phyloP scores from a whole-genome alignment of 2,797 vertebrate genomes.

The Spea hammondii region DNA sequence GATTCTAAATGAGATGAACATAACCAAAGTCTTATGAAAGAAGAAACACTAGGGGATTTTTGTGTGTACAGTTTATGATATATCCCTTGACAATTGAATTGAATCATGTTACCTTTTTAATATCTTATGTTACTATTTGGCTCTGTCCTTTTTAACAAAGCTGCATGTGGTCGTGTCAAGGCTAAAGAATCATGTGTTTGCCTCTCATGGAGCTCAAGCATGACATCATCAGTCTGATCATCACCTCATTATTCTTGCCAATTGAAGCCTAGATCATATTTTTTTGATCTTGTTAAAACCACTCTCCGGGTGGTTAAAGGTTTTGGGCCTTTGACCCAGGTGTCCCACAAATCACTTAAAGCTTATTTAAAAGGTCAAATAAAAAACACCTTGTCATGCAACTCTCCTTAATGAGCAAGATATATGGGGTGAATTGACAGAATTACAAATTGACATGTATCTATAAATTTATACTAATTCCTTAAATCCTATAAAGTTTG shows the following conservation, averaged over 20 bases:
- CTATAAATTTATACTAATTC: slow-evolving; percentile 47
- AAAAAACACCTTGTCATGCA: slow-evolving; percentile 44
- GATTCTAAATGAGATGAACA: no score
- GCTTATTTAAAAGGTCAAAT: slow-evolving; percentile 44
- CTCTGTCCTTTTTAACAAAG: slow-evolving; percentile 30
- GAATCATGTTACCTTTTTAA: slow-evolving; percentile 10
- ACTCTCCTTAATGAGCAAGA: slow-evolving; percentile 44
- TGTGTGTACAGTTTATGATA: neutral
- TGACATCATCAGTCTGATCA: slow-evolving; percentile 45
- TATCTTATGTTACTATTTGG: slow-evolving; percentile 11
- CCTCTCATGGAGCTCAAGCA: slow-evolving; percentile 25
- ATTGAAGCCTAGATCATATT: slow-evolving; percentile 31
- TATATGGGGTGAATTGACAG: slow-evolving; percentile 41
- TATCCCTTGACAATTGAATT: slow-evolving; percentile 7
- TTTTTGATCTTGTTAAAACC: slow-evolving; percentile 49
- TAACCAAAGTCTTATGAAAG: no score
- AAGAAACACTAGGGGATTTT: no score
- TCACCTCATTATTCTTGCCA: slow-evolving; percentile 50
- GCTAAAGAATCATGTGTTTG: slow-evolving; percentile 39
- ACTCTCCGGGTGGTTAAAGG: slow-evolving; percentile 44
- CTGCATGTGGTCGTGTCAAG: slow-evolving; percentile 31
- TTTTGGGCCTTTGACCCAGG: slow-evolving; percentile 38
- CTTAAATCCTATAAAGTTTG: slow-evolving; percentile 44
- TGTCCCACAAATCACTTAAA: slow-evolving; percentile 47
- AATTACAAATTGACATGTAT: slow-evolving; percentile 48